phyloP scores from a whole-genome alignment of 1,140 invertebrate genomes.

The Drosophila pruinosa region DNA sequence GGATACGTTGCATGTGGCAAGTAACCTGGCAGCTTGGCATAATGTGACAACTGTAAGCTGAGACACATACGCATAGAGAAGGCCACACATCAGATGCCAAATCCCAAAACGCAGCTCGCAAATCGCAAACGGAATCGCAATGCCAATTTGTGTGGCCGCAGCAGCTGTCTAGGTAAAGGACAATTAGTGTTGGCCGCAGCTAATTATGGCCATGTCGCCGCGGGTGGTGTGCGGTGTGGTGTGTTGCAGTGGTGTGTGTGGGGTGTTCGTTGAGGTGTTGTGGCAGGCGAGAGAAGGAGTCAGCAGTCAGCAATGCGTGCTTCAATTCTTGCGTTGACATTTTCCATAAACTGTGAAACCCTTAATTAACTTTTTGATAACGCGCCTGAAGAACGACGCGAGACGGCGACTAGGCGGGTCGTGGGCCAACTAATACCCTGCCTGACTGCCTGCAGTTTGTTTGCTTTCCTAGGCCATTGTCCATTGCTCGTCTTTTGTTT shows the following conservation, averaged over 20 bases:
- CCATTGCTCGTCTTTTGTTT: conserved; percentile 1
- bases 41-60: conserved; percentile 18
- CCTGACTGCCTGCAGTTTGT: conserved; percentile 13
- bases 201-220: conserved; percentile 64
- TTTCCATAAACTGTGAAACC: conserved; percentile 69
- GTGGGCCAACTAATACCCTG: conserved; percentile 26
- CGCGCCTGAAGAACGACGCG: background rate
- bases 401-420: background rate
- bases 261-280: background rate
- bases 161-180: conserved; percentile 34
- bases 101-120: background rate
- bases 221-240: conserved; percentile 42
- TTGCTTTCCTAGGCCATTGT: conserved; percentile 5
- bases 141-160: background rate
- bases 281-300: background rate
- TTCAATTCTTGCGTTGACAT: conserved; percentile 44
- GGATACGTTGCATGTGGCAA: background rate
- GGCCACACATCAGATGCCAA: background rate
- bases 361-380: conserved; percentile 71
- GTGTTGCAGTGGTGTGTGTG: background rate
- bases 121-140: background rate
- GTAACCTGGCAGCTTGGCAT: background rate
- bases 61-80: background rate
- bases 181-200: conserved; percentile 66
- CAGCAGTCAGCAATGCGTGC: background rate